Conservation (phyloP, 2,797 vertebrate genomes). For the Erpetoichthys calabaricus region DNA sequence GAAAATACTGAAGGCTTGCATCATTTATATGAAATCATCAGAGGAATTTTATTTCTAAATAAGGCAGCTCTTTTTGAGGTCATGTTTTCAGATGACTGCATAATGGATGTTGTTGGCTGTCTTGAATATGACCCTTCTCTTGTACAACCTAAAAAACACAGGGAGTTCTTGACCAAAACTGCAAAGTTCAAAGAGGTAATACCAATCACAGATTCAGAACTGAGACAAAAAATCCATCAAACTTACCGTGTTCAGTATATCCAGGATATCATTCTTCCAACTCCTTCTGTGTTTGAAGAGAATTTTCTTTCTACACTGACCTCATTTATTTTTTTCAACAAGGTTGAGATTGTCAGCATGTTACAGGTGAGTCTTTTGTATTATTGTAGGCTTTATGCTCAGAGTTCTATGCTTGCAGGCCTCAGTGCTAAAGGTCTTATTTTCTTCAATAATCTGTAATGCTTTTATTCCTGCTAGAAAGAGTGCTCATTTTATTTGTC, state of each 20-base stretch:
- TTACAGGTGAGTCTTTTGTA: conserved; percentile 70
- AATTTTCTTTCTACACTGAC: conserved; percentile 97
- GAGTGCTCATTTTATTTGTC: no score
- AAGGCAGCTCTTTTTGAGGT: conserved; percentile 96
- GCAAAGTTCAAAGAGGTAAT: conserved; percentile 98
- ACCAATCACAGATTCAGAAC: conserved; percentile 96
- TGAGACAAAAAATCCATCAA: conserved; percentile 98
- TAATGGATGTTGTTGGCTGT: conserved; percentile 98
- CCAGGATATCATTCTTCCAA: conserved; percentile 98
- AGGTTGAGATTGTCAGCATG: conserved; percentile 99
- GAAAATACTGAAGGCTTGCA: conserved; percentile 91
- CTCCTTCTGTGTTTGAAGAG: conserved; percentile 95
- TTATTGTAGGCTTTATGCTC: conserved; percentile 10
- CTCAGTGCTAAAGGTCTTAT: not conserved
- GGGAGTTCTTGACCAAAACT: conserved; percentile 97
- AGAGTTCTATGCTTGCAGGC: conserved; percentile 11
- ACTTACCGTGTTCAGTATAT: conserved; percentile 98
- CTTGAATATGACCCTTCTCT: conserved; percentile 93
- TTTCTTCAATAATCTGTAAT: no score
- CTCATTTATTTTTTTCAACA: conserved; percentile 99
- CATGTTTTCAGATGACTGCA: conserved; percentile 98
- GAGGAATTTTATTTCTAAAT: conserved; percentile 94
- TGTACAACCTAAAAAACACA: conserved; percentile 85
- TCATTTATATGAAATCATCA: conserved; percentile 92
- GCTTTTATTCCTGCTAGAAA: no score